A percentile compares a stretch with the other conserved stretches of the same genome.
These are phyloP conservation scores for Hassar affinis DNA, from an alignment of 2,113 vertebrate genomes.

Conservation along the genomic window DNA sequence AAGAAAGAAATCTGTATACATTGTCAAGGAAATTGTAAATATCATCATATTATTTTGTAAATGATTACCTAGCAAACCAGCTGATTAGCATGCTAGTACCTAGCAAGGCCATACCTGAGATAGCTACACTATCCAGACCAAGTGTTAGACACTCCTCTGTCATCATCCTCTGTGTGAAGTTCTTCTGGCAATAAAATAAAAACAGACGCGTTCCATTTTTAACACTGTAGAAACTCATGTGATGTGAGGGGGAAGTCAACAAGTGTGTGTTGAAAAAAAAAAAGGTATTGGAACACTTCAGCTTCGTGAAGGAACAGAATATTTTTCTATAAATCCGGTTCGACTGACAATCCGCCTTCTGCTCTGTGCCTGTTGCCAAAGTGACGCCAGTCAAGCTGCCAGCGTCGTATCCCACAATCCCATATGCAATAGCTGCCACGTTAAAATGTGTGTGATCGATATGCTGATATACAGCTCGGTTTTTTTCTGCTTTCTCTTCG, in stretches of 20 bases:
- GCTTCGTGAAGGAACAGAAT: neutral
- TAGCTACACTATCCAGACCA: neutral
- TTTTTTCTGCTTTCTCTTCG: conserved; percentile 27
- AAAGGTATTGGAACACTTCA: neutral
- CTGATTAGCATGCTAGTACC: neutral
- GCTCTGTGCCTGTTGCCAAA: conserved; percentile 22
- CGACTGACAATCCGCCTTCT: conserved; percentile 13
- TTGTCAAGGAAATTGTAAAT: neutral
- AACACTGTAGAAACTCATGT: neutral
- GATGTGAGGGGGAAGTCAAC: neutral
- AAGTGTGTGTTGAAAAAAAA: neutral
- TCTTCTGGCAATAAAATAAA: neutral
- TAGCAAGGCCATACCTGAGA: neutral
- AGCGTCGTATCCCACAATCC: neutral
- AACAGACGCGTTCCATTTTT: neutral
- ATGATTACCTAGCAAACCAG: neutral
- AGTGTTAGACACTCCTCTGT: neutral
- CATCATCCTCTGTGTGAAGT: neutral
- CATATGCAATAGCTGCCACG: conserved; percentile 50
- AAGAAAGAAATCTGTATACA: neutral
- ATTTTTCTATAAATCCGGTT: neutral
- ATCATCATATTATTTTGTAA: neutral
- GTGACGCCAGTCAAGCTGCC: conserved; percentile 18
- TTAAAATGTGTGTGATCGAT: neutral
- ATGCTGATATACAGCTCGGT: conserved; percentile 47